Evolutionary conservation across 2,888 invertebrate species (phyloP).

Genomic region (Acleris holmiana): DNA sequence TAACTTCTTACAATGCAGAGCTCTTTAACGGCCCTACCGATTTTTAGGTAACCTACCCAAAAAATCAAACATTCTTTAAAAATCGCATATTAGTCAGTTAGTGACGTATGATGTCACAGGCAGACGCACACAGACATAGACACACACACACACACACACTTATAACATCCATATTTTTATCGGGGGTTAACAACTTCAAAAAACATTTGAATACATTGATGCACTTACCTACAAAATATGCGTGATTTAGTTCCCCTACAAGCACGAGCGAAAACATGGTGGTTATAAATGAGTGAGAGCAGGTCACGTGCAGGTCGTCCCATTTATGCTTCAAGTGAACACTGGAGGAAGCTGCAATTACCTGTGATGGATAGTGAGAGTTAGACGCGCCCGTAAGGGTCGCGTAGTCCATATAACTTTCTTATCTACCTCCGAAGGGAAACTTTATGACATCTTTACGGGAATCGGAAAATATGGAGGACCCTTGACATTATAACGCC

Average conservation of each 20-base stretch:
- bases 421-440: slow-evolving; percentile 73
- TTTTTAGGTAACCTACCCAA: too few species aligned
- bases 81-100: too few species aligned
- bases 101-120: too few species aligned
- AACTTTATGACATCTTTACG: slow-evolving; percentile 79
- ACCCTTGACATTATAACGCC: slow-evolving; percentile 65
- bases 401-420: slow-evolving; percentile 72
- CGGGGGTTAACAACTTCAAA: too few species aligned
- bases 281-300: slow-evolving; percentile 70
- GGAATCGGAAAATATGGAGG: slow-evolving; percentile 75
- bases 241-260: slow-evolving; percentile 9
- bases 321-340: slow-evolving; percentile 76
- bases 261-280: slow-evolving; percentile 50
- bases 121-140: too few species aligned
- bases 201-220: too few species aligned
- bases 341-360: slow-evolving; percentile 76
- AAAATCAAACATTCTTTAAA: too few species aligned
- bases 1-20: too few species aligned
- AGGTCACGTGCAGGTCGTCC: slow-evolving; percentile 73
- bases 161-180: too few species aligned
- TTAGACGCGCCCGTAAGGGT: slow-evolving; percentile 70
- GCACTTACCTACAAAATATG: not conserved
- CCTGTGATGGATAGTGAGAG: slow-evolving; percentile 75
- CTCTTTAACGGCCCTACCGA: too few species aligned
- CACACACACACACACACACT: too few species aligned